Percentiles rank a stretch among this genome's conserved stretches.
These are phyloP conservation scores for Pachyramphus minor DNA, from an alignment of 2,113 vertebrate species.

Conservation along the genomic window DNA sequence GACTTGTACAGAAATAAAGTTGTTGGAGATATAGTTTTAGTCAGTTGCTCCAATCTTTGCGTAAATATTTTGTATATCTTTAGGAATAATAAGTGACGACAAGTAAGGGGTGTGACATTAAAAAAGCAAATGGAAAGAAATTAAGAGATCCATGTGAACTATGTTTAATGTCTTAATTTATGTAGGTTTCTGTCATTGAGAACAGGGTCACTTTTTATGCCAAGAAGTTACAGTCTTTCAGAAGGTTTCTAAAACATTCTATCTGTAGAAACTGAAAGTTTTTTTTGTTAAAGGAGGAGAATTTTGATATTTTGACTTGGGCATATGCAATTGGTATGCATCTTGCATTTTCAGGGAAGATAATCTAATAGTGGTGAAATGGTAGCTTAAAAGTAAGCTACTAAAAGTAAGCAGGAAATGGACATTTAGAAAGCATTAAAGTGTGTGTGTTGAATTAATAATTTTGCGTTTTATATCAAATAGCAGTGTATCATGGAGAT, in stretches of 20 bases:
- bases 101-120: neutral
- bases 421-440: neutral
- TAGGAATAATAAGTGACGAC: neutral
- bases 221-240: neutral
- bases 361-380: neutral
- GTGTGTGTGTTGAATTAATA: rapidly evolving
- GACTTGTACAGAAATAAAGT: neutral
- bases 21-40: neutral
- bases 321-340: neutral
- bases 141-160: neutral
- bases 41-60: neutral
- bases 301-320: neutral
- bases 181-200: neutral
- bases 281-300: neutral
- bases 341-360: neutral
- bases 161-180: neutral
- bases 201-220: neutral
- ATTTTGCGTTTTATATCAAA: neutral
- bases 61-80: neutral
- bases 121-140: neutral
- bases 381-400: neutral
- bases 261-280: neutral
- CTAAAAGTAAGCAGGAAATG: neutral
- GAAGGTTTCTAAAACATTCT: neutral
- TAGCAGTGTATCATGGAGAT: neutral